Percentiles rank a stretch among this genome's conserved stretches.
Evolutionary conservation across 2,888 invertebrate genomes (phyloP).

Genomic region (Altica lythri): DNA sequence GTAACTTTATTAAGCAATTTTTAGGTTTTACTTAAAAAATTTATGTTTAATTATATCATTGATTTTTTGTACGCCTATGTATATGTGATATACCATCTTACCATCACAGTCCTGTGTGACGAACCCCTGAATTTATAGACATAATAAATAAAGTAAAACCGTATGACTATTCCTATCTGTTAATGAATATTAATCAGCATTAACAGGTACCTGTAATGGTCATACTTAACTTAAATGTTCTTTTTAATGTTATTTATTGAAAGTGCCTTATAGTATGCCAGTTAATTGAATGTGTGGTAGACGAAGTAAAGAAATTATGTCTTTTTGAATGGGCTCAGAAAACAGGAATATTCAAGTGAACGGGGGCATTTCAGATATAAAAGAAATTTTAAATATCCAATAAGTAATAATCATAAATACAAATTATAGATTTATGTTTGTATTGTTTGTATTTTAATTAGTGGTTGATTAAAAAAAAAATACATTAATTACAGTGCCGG

Average conservation of each 20-base stretch:
- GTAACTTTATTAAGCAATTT: too few species aligned
- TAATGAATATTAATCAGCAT: constrained; percentile 37
- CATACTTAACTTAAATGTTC: constrained; percentile 34
- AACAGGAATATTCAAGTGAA: not conserved
- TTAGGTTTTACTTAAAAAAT: not conserved
- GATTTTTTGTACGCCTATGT: too few species aligned
- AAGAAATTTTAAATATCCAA: constrained; percentile 5
- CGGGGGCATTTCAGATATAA: constrained; percentile 2
- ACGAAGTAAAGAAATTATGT: constrained; percentile 14
- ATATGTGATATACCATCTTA: constrained; percentile 25
- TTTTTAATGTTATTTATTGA: constrained; percentile 35
- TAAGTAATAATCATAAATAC: not conserved
- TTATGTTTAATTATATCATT: too few species aligned
- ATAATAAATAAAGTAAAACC: constrained; percentile 30
- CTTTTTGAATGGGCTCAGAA: constrained; percentile 4
- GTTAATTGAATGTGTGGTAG: constrained; percentile 26
- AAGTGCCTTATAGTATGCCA: constrained; percentile 29
- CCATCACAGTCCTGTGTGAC: constrained; percentile 27
- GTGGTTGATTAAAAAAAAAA: too few species aligned
- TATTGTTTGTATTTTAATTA: too few species aligned
- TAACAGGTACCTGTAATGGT: constrained; percentile 37
- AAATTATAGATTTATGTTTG: not conserved
- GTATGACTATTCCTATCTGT: constrained; percentile 30
- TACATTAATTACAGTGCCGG: too few species aligned
- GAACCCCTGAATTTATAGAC: constrained; percentile 33